Conservation (phyloP, 2,888 invertebrate genomes). For the Tachina lurida region DNA sequence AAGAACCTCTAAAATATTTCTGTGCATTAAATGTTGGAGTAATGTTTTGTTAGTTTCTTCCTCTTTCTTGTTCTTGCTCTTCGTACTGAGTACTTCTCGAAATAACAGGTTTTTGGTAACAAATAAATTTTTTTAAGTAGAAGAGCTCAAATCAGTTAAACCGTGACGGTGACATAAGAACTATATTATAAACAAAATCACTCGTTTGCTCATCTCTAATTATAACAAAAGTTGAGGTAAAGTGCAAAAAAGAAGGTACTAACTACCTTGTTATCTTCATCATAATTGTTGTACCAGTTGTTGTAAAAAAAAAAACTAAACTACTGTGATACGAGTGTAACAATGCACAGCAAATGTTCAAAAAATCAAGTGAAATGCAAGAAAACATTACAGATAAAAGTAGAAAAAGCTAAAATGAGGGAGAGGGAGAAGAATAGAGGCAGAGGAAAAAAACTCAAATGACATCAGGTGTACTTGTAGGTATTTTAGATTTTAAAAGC, state of each 20-base stretch:
- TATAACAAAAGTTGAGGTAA: not conserved
- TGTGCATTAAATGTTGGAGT: no score
- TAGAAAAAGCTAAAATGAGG: not conserved
- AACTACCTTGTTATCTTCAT: slow-evolving; percentile 44
- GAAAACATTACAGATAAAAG: slow-evolving; percentile 2
- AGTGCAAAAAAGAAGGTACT: not conserved
- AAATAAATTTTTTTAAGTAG: no score
- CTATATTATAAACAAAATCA: no score
- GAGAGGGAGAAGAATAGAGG: not conserved
- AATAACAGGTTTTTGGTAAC: no score
- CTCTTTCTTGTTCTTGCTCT: no score
- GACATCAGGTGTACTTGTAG: slow-evolving; percentile 67
- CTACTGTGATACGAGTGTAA: not conserved
- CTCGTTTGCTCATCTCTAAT: no score
- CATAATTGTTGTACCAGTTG: slow-evolving; percentile 46
- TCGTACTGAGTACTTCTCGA: no score
- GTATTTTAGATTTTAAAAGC: slow-evolving; percentile 63
- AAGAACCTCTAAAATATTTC: no score
- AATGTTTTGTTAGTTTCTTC: no score
- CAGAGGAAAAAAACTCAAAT: slow-evolving; percentile 29
- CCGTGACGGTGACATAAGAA: no score
- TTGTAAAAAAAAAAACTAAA: slow-evolving; percentile 10
- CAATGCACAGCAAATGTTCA: slow-evolving; percentile 54
- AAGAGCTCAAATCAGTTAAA: no score
- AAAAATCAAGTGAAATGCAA: slow-evolving; percentile 61